These are phyloP conservation scores for Bombylius major DNA, from an alignment of 2,888 invertebrate species.

Conservation along the genomic window DNA sequence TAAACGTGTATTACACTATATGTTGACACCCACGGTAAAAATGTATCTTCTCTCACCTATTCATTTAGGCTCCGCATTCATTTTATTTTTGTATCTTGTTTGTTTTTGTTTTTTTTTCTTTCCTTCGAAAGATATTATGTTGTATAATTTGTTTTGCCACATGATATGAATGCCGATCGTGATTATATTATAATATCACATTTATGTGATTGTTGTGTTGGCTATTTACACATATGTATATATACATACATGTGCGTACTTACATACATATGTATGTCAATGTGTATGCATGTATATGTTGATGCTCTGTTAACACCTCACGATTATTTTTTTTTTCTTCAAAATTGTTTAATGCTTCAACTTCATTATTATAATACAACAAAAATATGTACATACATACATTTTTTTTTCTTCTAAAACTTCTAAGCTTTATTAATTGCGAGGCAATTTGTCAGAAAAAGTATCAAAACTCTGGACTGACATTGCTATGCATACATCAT, in stretches of 20 bases:
- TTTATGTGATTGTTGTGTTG: background rate
- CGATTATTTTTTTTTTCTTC: too few species aligned
- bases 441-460: constrained; percentile 16
- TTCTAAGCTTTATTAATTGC: constrained; percentile 17
- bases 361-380: too few species aligned
- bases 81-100: too few species aligned
- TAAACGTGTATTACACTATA: too few species aligned
- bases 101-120: too few species aligned
- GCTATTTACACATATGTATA: too few species aligned
- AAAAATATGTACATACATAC: too few species aligned
- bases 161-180: background rate
- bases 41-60: background rate
- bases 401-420: background rate
- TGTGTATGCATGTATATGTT: background rate
- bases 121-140: too few species aligned
- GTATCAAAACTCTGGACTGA: background rate
- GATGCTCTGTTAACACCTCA: background rate
- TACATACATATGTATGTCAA: too few species aligned
- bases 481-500: background rate
- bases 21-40: background rate
- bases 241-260: too few species aligned
- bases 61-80: too few species aligned
- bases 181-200: background rate
- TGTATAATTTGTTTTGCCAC: background rate
- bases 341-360: too few species aligned